Percentiles rank a stretch among this genome's conserved stretches.
Conservation (phyloP, 2,888 invertebrate genomes). For the Blastobasis lacticolella region DNA sequence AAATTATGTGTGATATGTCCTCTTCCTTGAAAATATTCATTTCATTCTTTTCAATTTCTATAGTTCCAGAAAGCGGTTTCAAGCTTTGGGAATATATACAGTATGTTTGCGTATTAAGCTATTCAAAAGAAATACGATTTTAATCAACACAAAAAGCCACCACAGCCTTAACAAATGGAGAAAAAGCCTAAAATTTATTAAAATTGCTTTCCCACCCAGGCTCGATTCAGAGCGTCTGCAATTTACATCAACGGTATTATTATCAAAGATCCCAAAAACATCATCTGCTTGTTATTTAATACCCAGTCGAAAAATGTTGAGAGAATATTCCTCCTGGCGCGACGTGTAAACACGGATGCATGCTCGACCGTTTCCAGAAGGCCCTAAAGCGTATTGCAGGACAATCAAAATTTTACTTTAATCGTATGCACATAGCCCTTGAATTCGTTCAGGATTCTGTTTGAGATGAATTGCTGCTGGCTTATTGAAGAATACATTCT, state of each 20-base stretch:
- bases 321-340: slow-evolving; percentile 41
- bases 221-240: too few species aligned
- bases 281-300: slow-evolving; percentile 40
- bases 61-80: too few species aligned
- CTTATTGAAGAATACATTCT: slow-evolving; percentile 11
- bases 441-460: too few species aligned
- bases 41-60: too few species aligned
- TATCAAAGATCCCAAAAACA: slow-evolving; percentile 25
- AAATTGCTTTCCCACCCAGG: too few species aligned
- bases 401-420: slow-evolving; percentile 12
- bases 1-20: too few species aligned
- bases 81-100: background rate
- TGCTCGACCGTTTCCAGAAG: slow-evolving; percentile 11
- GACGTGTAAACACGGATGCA: slow-evolving; percentile 55
- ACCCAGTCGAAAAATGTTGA: slow-evolving; percentile 11
- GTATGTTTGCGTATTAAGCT: background rate
- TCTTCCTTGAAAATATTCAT: too few species aligned
- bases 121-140: background rate
- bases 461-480: too few species aligned
- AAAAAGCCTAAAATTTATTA: too few species aligned
- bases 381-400: background rate
- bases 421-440: fast-evolving
- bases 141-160: too few species aligned
- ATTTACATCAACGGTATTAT: slow-evolving; percentile 16
- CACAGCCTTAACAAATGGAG: too few species aligned